A percentile compares a stretch with the other conserved stretches of the same genome.
Conservation (phyloP, 2,113 vertebrate genomes). For the Crotalus tigris region DNA sequence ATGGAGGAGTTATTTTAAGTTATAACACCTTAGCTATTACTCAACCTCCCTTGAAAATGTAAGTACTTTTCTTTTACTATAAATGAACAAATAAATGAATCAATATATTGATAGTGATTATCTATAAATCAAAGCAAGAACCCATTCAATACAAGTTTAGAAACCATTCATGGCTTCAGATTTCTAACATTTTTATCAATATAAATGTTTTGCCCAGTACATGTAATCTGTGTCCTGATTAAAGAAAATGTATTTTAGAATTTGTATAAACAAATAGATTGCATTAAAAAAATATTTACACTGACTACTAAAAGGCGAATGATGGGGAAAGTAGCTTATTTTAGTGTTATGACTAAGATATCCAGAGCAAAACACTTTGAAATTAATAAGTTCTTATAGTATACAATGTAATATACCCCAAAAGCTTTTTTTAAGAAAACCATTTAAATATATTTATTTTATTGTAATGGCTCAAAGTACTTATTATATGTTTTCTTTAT, state of each 20-base stretch:
- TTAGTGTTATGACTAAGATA: neutral
- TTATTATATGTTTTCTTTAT: neutral
- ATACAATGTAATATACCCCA: neutral
- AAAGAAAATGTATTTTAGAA: neutral
- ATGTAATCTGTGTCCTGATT: neutral
- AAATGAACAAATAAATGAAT: neutral
- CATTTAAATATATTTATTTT: neutral
- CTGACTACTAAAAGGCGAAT: neutral
- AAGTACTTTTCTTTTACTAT: neutral
- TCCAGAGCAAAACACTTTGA: neutral
- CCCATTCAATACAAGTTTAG: neutral
- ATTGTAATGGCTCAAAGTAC: neutral
- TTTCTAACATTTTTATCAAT: neutral
- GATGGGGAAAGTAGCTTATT: neutral
- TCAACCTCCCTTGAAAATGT: neutral
- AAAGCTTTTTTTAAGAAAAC: neutral
- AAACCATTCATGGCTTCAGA: neutral
- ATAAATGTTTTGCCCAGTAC: neutral
- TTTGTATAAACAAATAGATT: neutral
- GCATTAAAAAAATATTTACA: neutral
- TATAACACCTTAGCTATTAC: neutral
- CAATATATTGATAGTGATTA: neutral
- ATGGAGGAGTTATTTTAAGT: neutral
- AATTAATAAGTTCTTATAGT: neutral
- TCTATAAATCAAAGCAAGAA: neutral